A percentile compares a stretch with the other conserved stretches of the same genome.
Conservation (phyloP, 2,113 vertebrate species). For the Bos indicus region DNA sequence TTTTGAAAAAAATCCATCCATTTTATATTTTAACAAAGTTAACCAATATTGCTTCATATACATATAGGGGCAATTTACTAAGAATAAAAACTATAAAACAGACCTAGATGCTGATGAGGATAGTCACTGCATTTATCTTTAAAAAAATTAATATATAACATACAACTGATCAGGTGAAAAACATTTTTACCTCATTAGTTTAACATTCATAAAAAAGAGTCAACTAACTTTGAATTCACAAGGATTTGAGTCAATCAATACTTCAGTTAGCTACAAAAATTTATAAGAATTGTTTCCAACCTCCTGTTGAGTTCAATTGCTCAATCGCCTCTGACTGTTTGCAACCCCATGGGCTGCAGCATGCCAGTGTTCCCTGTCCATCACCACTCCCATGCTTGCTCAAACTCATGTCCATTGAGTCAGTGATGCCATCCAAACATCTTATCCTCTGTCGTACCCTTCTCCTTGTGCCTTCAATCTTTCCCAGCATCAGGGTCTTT, state of each 20-base stretch:
- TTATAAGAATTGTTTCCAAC: not conserved
- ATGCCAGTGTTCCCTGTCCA: not conserved
- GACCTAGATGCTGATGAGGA: not conserved
- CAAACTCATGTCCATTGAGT: not conserved
- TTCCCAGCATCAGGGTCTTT: not conserved
- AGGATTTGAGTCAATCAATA: not conserved
- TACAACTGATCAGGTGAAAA: not conserved
- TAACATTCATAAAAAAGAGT: not conserved
- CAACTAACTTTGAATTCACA: not conserved
- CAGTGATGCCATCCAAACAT: not conserved
- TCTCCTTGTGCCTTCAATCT: not conserved
- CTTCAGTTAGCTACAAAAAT: not conserved
- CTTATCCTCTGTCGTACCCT: not conserved
- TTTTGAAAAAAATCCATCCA: not conserved
- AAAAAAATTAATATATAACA: not conserved
- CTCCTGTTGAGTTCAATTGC: not conserved
- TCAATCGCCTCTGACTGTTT: rapidly evolving
- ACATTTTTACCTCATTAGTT: not conserved
- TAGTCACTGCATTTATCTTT: not conserved
- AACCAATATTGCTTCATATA: not conserved
- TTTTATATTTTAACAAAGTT: not conserved
- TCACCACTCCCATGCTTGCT: not conserved
- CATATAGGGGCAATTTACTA: not conserved
- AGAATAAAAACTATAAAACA: not conserved
- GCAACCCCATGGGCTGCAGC: rapidly evolving